Evolutionary conservation across 2,888 invertebrate species (phyloP).

Genomic region (Ophioninae sp.): DNA sequence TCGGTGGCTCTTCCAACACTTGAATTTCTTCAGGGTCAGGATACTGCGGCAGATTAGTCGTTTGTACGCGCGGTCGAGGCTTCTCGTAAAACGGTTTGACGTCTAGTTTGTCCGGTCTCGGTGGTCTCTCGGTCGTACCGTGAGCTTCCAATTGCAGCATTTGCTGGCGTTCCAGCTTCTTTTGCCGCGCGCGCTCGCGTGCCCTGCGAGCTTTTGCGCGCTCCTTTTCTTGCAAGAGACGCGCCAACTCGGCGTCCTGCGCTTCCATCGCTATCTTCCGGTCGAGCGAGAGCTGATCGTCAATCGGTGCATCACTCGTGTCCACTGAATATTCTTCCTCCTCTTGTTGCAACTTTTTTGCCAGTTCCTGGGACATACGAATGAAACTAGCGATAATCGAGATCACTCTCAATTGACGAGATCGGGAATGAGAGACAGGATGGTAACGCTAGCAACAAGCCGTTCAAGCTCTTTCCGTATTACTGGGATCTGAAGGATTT

Average conservation of each 20-base stretch:
- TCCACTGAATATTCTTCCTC: slow-evolving; percentile 85
- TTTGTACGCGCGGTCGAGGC: slow-evolving; percentile 53
- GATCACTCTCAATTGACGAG: neutral
- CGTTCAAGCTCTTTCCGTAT: neutral
- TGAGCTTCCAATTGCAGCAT: slow-evolving; percentile 81
- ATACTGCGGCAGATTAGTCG: slow-evolving; percentile 64
- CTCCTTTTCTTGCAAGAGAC: slow-evolving; percentile 89
- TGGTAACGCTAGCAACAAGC: neutral
- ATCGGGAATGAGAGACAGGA: neutral
- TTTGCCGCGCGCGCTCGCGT: slow-evolving; percentile 84
- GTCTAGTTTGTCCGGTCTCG: slow-evolving; percentile 78
- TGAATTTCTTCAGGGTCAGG: slow-evolving; percentile 80
- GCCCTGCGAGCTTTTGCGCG: slow-evolving; percentile 87
- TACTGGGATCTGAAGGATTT: neutral
- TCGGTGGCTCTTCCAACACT: slow-evolving; percentile 72
- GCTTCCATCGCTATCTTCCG: slow-evolving; percentile 89
- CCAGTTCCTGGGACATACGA: slow-evolving; percentile 83
- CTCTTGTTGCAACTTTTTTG: slow-evolving; percentile 88
- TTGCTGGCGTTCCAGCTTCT: slow-evolving; percentile 81
- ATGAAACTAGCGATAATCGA: neutral
- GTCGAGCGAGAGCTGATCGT: slow-evolving; percentile 81
- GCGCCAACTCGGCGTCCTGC: slow-evolving; percentile 90
- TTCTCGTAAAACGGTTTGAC: slow-evolving; percentile 69
- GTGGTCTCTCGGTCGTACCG: slow-evolving; percentile 72
- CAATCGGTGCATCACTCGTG: slow-evolving; percentile 79